Percentiles rank a stretch among this genome's conserved stretches.
phyloP scores from a whole-genome alignment of 1,140 invertebrate genomes.

The Rhyacophila brunnea region DNA sequence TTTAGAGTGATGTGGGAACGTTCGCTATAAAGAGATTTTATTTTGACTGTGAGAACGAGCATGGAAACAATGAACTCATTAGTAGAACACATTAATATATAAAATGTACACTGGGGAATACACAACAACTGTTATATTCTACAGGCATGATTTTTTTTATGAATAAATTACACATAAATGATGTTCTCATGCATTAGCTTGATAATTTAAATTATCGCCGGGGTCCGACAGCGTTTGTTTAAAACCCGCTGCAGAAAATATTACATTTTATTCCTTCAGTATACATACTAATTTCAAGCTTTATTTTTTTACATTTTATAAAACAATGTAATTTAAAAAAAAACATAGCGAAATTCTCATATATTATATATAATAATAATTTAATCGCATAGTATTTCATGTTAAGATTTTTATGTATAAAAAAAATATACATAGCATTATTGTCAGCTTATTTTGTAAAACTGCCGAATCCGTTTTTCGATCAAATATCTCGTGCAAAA shows the following conservation, averaged over 20 bases:
- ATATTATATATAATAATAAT: no score
- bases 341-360: no score
- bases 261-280: background rate
- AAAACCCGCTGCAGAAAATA: no score
- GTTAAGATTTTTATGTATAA: background rate
- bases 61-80: slow-evolving; percentile 36
- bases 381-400: background rate
- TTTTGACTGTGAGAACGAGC: slow-evolving; percentile 34
- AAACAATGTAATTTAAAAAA: background rate
- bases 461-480: no score
- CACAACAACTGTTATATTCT: slow-evolving; percentile 24
- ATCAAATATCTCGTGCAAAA: no score
- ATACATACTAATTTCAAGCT: background rate
- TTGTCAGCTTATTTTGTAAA: no score
- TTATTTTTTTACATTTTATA: slow-evolving; percentile 4
- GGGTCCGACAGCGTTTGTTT: background rate
- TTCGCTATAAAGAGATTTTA: slow-evolving; percentile 18
- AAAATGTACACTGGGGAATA: slow-evolving; percentile 32
- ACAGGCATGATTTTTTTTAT: slow-evolving; percentile 30
- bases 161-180: slow-evolving; percentile 34
- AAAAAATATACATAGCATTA: no score
- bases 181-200: slow-evolving; percentile 15
- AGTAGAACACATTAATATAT: slow-evolving; percentile 34
- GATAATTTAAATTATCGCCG: background rate
- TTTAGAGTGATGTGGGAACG: slow-evolving; percentile 33